Conservation (phyloP, 2,797 vertebrate species). For the Sarcophilus harrisii region DNA sequence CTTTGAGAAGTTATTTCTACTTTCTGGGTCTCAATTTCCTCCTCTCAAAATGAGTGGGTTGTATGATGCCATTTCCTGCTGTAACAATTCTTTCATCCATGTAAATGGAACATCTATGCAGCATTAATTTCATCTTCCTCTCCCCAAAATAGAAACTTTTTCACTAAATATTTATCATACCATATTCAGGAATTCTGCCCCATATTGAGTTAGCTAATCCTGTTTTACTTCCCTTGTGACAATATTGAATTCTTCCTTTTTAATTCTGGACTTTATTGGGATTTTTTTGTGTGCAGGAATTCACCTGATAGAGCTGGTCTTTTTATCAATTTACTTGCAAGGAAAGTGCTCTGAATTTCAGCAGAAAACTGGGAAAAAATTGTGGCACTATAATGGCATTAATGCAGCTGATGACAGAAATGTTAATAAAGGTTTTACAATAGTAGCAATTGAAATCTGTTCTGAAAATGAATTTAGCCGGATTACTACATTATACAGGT, state of each 20-base stretch:
- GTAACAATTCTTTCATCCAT: background rate
- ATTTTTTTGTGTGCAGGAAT: background rate
- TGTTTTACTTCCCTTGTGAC: background rate
- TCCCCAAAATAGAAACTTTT: background rate
- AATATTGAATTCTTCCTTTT: background rate
- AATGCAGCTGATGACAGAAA: background rate
- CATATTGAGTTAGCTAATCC: background rate
- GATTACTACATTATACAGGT: fast-evolving
- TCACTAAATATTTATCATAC: fast-evolving
- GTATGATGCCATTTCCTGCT: background rate
- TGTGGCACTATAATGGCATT: background rate
- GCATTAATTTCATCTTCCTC: background rate
- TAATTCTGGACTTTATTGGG: background rate
- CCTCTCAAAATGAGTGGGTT: background rate
- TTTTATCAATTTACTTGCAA: background rate
- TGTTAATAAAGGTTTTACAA: background rate
- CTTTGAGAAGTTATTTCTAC: background rate
- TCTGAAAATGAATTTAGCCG: background rate
- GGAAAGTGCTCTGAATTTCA: background rate
- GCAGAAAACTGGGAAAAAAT: background rate
- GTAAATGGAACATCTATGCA: background rate
- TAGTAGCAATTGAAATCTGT: too few relatives aligned
- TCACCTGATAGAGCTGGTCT: background rate
- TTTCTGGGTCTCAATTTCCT: background rate
- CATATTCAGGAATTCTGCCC: background rate